Evolutionary conservation across 2,888 invertebrate genomes (phyloP), one percentile per base, ranked within the genome.

Genomic region (Heliconius charithonia): DNA sequence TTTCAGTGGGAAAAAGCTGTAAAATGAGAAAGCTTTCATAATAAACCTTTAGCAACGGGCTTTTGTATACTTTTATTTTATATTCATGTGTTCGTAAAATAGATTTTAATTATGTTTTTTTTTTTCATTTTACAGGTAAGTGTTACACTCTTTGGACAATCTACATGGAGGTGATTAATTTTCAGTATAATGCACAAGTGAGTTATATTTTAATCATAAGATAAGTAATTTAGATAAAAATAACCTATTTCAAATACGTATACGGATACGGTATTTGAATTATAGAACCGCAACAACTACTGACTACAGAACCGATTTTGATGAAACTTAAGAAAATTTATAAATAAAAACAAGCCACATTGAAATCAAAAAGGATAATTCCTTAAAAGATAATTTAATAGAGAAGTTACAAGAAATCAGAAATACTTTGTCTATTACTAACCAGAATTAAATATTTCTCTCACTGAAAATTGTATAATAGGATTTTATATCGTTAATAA

Each of bases 51-150:
- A 83, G 80, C 75, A 79, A 76, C 80, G 74, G 70, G 76, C 77
- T 79, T 80, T 79, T 80, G 80, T 79, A 73, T 70, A 66, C 69
- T 74, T 74, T 71, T 69, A 70, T 74, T 75, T 74, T 80, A 77
- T 74, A 80, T 79, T 78, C 72, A 74, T 81, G 78, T 79, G 81
- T 83, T 67, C 80, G 66, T 80, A 70, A 76, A 80, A 82, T 80
- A 75, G 81, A 75, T 80, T 78, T 79, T 80, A 80, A 79, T 81
- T 78, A 74, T 82, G 29, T 72, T 80, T 80, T 82, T 83, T n/a
- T 81, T 78, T 81, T 76, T 76, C 76, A 79, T 22, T 84, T 84
- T 83, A 65, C 84, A 84, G 84, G 84, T 84, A 84, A 84, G 84
- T 84, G 37, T 82, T 51, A 75, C 72, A 80, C 81, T 79, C 76